Base-by-base conservation (phyloP, 2,888 invertebrate genomes). In the Rhagium mordax region DNA sequence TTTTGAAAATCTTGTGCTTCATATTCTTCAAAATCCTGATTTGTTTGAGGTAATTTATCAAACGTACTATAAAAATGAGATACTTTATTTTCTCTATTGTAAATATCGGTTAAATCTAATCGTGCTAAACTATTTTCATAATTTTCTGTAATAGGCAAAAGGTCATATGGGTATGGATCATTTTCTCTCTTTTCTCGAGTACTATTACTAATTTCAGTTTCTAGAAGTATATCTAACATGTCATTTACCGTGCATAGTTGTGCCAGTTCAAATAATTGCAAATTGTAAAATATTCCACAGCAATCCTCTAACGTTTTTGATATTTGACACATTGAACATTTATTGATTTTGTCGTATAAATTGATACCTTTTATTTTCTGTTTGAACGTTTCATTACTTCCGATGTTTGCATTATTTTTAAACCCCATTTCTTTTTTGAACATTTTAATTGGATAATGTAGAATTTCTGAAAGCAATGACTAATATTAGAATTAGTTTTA, bases 301-400 rank as follows among this genome's bases (percentile, higher is more conserved):
- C 68, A n/a, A 71, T 70, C 51, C 67, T 69, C 18, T 8, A 51
- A 51, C 1, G 51, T 51, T 16, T 2, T 20, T 20, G 51, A 51
- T 10, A 20, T 51, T 51, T 18, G 7, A 16, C 51, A 51, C 16
- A 51, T 51, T 1, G 20, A 51, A 51, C 18, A 13, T 13, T 13
- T 41, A 4, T n/a, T n/a, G n/a, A 1, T n/a, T 41, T 41, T 13
- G 10, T n/a, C 5, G 4, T 2, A 15, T n/a, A 41, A 41, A 13
- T 41, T 0, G 13, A 2, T n/a, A 41, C n/a, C n/a, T n/a, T 41
- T 41, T n/a, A 41, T 41, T n/a, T 41, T 41, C 0, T 41, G 3
- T 41, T 41, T 41, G n/a, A 41, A 41, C 4, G 4, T 3, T 0
- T n/a, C n/a, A 3, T 41, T 2, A 3, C n/a, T 41, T 41, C 13